These are phyloP conservation scores for Sebastes steindachneri DNA, from an alignment of 2,797 vertebrate genomes.

Conservation along the genomic window DNA sequence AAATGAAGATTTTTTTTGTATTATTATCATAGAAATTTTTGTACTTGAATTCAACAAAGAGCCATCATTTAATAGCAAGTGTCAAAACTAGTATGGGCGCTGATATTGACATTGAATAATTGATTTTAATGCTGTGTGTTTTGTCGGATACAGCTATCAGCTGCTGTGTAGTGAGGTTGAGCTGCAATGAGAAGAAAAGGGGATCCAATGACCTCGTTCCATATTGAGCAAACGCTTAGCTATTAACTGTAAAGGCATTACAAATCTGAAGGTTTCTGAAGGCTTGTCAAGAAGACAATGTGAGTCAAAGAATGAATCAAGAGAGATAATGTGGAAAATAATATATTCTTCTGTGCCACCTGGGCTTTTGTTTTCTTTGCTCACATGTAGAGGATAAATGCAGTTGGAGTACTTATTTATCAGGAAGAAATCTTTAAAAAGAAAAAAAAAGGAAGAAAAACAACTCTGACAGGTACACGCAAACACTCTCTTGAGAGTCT, in stretches of 20 bases:
- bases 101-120: neutral
- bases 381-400: constrained; percentile 10
- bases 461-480: constrained; percentile 8
- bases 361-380: constrained; percentile 16
- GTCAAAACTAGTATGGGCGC: neutral
- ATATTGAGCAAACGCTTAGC: neutral
- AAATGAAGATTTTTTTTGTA: neutral
- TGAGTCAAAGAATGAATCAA: neutral
- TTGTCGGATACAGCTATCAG: neutral
- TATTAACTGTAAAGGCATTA: neutral
- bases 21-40: neutral
- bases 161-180: neutral
- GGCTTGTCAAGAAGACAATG: neutral
- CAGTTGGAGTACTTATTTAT: constrained; percentile 28
- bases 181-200: neutral
- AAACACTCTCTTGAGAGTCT: constrained; percentile 19
- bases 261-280: neutral
- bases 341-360: neutral
- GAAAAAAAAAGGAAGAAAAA: neutral
- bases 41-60: neutral
- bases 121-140: neutral
- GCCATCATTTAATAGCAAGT: neutral
- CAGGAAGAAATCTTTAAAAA: neutral
- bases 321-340: neutral
- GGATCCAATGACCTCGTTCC: neutral